Base-by-base conservation (phyloP, 1,140 invertebrate genomes). In the Mactra quadrangularis region DNA sequence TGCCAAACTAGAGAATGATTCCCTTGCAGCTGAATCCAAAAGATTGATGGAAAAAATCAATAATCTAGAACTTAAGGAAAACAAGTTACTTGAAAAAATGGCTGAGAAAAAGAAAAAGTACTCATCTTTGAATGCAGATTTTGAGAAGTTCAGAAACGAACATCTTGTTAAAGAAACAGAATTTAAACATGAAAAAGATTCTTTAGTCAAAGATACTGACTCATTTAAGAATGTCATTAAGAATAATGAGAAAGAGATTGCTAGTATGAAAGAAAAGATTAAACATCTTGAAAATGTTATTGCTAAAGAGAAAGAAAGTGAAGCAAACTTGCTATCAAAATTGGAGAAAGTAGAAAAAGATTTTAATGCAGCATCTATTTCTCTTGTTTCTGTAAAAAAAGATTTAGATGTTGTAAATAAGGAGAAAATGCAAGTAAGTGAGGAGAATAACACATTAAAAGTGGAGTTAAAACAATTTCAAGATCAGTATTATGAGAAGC, bases 401-500 rank as follows among this genome's bases (percentile, higher is more conserved):
- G 71, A 74, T 25, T 25, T 64, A n/a, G 70, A 74, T 22, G 33
- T 62, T n/a, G 72, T 33, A 45, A 15, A 13, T 3, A 74, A 66
- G 66, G 71, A 64, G 35, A 74, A 35, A 25, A 52, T 29, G 25
- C 35, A 53, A 15, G 41, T 74, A 66, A 29, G 27, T 29, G 4
- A 22, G 45, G 70, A 82, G 17, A 27, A 50, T 25, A 72, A 53
- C 15, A 27, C 62, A 41, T 11, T 45, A n/a, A 74, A 41, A 52
- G 19, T 57, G n/a, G 47, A 82, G 19, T 41, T 64, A 17, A 75
- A 74, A 72, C 15, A 59, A n/a, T 3, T 52, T 19, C 71, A 74
- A 55, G 79, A 82, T 74, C 55, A 82, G 35, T 53, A 35, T 31
- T 75, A 82, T 74, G 71, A 74, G 53, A 82, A 82, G 35, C 68